Evolutionary conservation across 2,797 vertebrate species (phyloP), one percentile per base, ranked within the genome.

Genomic region (Propithecus perrieri): DNA sequence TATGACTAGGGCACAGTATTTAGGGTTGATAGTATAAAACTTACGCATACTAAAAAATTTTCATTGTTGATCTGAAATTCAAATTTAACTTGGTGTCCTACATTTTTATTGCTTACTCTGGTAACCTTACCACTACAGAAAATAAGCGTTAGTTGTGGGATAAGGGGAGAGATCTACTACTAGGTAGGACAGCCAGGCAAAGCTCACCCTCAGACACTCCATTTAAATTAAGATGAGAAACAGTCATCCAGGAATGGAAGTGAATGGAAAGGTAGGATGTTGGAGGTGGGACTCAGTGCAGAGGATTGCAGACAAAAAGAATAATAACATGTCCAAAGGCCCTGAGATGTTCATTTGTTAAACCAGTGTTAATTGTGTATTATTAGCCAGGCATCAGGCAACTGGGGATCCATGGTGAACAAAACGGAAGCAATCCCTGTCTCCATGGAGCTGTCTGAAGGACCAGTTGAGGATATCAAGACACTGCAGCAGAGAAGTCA

Each of bases 1-100:
- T 57, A 53, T 43, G 46, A 84, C 87, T 13, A 74, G 84, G 50
- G 43, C 18, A 71, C 2, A 20, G 24, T 71, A 92, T 63, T 76
- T 72, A 86, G 61, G 26, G 55, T 26, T 90, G n/a, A 14, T 20
- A 48, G 22, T 17, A 78, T 96, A 96, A 63, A 92, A 86, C 1
- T 87, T 74, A 38, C 22, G 30, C 50, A 63, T 43, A 79, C 20
- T 59, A 17, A 87, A 67, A 89, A 22, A n/a, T 30, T 57, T 71
- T 85, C 4, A 59, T 48, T 55, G 9, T 75, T 92, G 20, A 63
- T 65, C 15, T 72, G 38, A 84, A 65, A 38, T 55, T 91, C 69
- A 93, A 35, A 65, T 59, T 92, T 85, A 69, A 78, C 12, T 91
- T 14, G 2, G 1, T 22, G 5, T 55, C 6, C 5, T 85, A 43